Percentiles rank a stretch among this genome's conserved stretches.
These are phyloP conservation scores for Catocala sponsa DNA, from an alignment of 2,888 invertebrate genomes.

Conservation along the genomic window DNA sequence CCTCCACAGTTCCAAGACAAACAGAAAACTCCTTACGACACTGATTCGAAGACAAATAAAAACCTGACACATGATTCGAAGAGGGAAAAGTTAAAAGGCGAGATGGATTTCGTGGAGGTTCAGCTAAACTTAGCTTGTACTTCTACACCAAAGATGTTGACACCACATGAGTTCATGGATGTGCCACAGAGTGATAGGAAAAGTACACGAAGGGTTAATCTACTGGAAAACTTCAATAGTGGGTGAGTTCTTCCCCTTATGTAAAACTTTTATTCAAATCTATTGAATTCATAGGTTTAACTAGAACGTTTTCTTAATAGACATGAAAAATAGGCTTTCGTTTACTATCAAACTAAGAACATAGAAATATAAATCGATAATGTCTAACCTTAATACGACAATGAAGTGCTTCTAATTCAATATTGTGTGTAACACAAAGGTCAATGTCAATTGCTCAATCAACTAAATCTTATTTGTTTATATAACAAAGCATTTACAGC, in stretches of 20 bases:
- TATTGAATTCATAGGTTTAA: too few species aligned
- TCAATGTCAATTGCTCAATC: background rate
- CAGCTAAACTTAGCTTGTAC: conserved; percentile 82
- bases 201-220: conserved; percentile 69
- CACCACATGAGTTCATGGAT: conserved; percentile 78
- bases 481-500: too few species aligned
- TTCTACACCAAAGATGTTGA: conserved; percentile 84
- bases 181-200: conserved; percentile 67
- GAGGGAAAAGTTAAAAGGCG: conserved; percentile 82
- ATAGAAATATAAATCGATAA: too few species aligned
- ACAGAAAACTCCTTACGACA: conserved; percentile 71
- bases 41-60: conserved; percentile 71
- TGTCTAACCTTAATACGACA: too few species aligned
- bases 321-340: too few species aligned
- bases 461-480: background rate
- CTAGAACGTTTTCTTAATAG: too few species aligned
- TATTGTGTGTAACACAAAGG: background rate
- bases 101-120: conserved; percentile 75
- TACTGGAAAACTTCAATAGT: conserved; percentile 77
- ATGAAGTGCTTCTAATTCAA: too few species aligned
- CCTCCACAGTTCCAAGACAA: conserved; percentile 84
- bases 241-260: conserved; percentile 68
- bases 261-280: too few species aligned
- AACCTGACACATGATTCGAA: conserved; percentile 80
- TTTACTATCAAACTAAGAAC: too few species aligned